phyloP scores from a whole-genome alignment of 2,888 invertebrate species.

The Notocelia uddmanniana region DNA sequence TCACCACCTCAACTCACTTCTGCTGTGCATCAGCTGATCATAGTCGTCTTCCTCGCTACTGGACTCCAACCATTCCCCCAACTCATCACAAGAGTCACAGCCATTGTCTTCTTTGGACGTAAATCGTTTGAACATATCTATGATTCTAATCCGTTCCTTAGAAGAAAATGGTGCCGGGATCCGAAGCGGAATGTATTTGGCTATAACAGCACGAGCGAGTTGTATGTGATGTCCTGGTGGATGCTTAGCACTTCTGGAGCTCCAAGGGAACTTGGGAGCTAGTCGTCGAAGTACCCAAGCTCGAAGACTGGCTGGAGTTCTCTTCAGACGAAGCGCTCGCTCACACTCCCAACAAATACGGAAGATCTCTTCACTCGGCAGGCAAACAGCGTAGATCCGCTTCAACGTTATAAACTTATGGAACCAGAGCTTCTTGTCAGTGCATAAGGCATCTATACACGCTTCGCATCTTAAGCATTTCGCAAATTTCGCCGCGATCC shows the following conservation, averaged over 20 bases:
- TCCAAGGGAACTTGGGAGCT: background rate
- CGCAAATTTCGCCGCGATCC: slow-evolving; percentile 34
- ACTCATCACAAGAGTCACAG: background rate
- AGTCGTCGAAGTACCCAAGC: slow-evolving; percentile 1
- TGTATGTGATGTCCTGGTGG: slow-evolving; percentile 2
- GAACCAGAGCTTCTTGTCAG: slow-evolving; percentile 27
- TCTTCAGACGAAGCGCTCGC: slow-evolving; percentile 2
- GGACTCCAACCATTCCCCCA: background rate
- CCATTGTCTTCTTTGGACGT: background rate
- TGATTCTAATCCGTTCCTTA: background rate
- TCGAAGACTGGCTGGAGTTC: background rate
- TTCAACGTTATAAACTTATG: slow-evolving; percentile 35
- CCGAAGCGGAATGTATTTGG: slow-evolving; percentile 11
- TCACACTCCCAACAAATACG: slow-evolving; percentile 38
- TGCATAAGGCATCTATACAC: slow-evolving; percentile 26
- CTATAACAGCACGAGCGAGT: slow-evolving; percentile 6
- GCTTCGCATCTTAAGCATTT: slow-evolving; percentile 34
- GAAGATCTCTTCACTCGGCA: slow-evolving; percentile 38
- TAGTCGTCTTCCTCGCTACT: background rate
- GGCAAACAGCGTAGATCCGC: slow-evolving; percentile 14
- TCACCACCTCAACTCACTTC: too few relatives aligned
- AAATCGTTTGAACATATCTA: background rate
- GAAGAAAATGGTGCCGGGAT: background rate
- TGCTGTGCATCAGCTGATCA: background rate
- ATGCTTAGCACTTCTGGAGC: background rate